Base-by-base conservation (phyloP, 2,113 vertebrate genomes). In the Phalacrocorax aristotelis region DNA sequence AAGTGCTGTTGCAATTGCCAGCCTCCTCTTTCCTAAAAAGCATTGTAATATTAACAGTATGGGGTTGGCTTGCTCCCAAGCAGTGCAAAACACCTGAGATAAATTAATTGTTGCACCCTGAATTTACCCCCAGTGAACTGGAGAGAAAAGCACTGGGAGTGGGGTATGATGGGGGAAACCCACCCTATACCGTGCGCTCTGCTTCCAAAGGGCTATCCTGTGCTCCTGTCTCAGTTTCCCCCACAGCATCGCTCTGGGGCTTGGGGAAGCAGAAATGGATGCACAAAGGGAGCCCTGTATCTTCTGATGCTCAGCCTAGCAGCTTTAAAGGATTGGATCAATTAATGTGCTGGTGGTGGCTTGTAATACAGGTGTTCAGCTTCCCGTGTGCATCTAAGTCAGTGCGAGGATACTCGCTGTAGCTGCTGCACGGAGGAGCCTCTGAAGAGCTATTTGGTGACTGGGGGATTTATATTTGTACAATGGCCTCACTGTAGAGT, bases 401-500 rank as follows among this genome's bases (percentile, higher is more conserved):
- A 9, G 68, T 1, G 38, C 0, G 42, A 57, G 92, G 87, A 60
- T 57, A 2, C 42, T 78, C 1, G 3, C 55, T 38, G 87, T 32
- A 49, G 27, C 61, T 11, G 70, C 0, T 57, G 83, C 74, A n/a
- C 1, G 0, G 80, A 83, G 55, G 30, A 89, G 71, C 77, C 57
- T 75, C 89, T 61, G 81, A 93, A 95, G 92, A 86, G 90, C 96
- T 10, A 27, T 34, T 81, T 1, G 32, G 80, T 71, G 81, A 54
- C 34, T 30, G 78, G 30, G 75, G 87, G 84, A 95, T 96, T 95
- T 93, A 5, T 74, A 5, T 65, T 65, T 46, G 72, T 26, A 94
- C 97, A 94, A 89, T 82, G 79, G 92, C 88, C 90, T 83, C 60
- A 4, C 83, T 95, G 88, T 71, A 36, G 92, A 92, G 92, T 82